Base-by-base conservation (phyloP, 2,113 vertebrate genomes). In the Calcarius ornatus region DNA sequence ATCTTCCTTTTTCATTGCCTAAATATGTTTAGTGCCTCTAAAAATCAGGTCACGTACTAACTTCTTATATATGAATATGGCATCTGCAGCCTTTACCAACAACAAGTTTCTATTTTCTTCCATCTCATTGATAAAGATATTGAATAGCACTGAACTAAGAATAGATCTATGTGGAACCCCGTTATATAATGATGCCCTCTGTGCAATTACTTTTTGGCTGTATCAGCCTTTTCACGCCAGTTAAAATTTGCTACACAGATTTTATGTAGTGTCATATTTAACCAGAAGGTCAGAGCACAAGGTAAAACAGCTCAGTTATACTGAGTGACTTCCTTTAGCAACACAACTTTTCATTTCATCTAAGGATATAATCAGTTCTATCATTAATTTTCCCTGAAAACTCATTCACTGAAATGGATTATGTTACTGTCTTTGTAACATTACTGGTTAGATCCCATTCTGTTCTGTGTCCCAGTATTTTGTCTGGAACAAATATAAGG, bases 71-170 rank as follows among this genome's bases (percentile, higher is more conserved):
- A 95, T 96, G 96, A 97, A 97, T 97, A 96, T 97, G 92, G 93
- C 95, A 96, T 96, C 95, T 96, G 94, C 94, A 97, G 95, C 90
- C 95, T 96, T 96, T 92, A 96, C 93, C 81, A 95, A 96, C 95
- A 96, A 93, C 94, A 94, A 96, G 95, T 94, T 97, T 97, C 95
- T 97, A 96, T 97, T 96, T 97, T 96, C 95, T 96, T 97, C 93
- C 94, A 78, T 92, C 94, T 96, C 95, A 96, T 93, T 97, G 94
- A 96, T 96, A 96, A 97, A 96, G 94, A 94, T 97, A 96, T 94
- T 96, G 94, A 96, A 96, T 96, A 96, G 94, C 71, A 78, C 68
- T 81, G 85, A 93, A 88, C 94, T 96, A 96, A 96, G 94, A 96
- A 96, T 96, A 97, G 92, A 92, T 83, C 47, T 88, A 24, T 97